Percentiles rank a stretch among this genome's conserved stretches.
These are phyloP conservation scores for Eilema depressum DNA, from an alignment of 2,888 invertebrate species.

Conservation along the genomic window DNA sequence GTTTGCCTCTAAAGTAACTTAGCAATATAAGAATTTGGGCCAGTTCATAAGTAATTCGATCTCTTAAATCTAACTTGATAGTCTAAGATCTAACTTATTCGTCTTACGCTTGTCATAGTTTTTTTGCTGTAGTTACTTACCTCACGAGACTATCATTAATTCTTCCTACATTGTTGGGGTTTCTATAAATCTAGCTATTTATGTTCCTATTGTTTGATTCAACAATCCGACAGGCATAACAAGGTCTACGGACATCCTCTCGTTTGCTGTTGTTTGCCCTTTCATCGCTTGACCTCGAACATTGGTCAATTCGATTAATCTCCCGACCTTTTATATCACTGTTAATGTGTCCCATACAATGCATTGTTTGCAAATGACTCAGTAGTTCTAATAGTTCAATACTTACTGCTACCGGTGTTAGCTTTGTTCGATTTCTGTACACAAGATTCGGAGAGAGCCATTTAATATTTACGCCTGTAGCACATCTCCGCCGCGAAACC, in stretches of 20 bases:
- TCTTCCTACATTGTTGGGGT: conserved; percentile 37
- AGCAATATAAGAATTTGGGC: background rate
- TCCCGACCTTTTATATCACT: conserved; percentile 41
- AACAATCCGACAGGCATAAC: conserved; percentile 33
- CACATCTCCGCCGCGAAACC: too few species aligned
- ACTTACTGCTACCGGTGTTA: conserved; percentile 37
- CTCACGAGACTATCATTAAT: conserved; percentile 27
- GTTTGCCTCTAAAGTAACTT: background rate
- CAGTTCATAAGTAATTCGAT: too few species aligned
- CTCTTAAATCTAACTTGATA: too few species aligned
- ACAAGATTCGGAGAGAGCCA: conserved; percentile 19
- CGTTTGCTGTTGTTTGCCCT: conserved; percentile 48
- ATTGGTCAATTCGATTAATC: conserved; percentile 50
- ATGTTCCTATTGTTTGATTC: conserved; percentile 42
- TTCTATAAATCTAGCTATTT: conserved; percentile 29
- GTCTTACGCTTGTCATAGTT: background rate
- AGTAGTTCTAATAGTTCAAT: conserved; percentile 29
- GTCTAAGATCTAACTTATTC: background rate
- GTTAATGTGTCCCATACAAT: conserved; percentile 35
- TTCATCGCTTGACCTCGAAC: conserved; percentile 43
- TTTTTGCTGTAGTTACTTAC: background rate
- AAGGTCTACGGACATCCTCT: conserved; percentile 57
- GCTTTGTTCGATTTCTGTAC: conserved; percentile 29
- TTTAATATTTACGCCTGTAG: too few species aligned
- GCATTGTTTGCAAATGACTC: conserved; percentile 35